Percentiles rank a stretch among this genome's conserved stretches.
Evolutionary conservation across 2,113 vertebrate species (phyloP).

Genomic region (Xyrauchen texanus): DNA sequence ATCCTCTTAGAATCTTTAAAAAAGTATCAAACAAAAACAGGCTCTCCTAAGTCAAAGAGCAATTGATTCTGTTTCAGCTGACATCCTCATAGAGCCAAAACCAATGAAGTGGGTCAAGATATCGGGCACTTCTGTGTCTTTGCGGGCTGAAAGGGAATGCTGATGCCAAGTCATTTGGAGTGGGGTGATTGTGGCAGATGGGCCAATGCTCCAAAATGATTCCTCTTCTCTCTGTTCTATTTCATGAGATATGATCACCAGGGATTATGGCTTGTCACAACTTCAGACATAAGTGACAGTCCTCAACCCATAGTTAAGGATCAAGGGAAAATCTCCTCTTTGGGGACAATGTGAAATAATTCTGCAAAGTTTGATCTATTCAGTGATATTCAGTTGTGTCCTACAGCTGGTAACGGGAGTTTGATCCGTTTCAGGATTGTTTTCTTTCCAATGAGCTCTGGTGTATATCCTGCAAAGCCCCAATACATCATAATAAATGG

Average conservation of each 20-base stretch:
- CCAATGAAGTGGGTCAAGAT: conserved; percentile 77
- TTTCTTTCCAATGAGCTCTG: background rate
- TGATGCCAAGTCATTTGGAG: conserved; percentile 70
- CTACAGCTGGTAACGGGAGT: background rate
- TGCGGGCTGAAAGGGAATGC: conserved; percentile 65
- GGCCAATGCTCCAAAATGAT: conserved; percentile 64
- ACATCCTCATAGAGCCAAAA: conserved; percentile 69
- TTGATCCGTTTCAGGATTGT: background rate
- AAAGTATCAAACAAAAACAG: conserved; percentile 9
- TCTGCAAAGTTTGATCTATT: conserved; percentile 29
- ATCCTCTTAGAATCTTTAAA: conserved; percentile 32
- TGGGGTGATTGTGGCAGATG: conserved; percentile 80
- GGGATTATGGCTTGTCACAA: conserved; percentile 57
- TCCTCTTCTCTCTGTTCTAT: conserved; percentile 48
- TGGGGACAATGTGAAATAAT: conserved; percentile 37
- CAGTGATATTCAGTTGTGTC: background rate
- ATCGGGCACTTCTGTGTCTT: conserved; percentile 71
- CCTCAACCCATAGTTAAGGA: conserved; percentile 50
- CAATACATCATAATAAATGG: background rate
- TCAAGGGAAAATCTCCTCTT: conserved; percentile 42
- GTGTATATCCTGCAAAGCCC: too few relatives aligned
- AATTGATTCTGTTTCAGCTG: conserved; percentile 16
- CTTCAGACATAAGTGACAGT: conserved; percentile 56
- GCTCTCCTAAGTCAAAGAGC: conserved; percentile 28
- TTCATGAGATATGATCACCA: conserved; percentile 58